Base-by-base conservation (phyloP, 2,888 invertebrate genomes). In the Conchocele bisecta region DNA sequence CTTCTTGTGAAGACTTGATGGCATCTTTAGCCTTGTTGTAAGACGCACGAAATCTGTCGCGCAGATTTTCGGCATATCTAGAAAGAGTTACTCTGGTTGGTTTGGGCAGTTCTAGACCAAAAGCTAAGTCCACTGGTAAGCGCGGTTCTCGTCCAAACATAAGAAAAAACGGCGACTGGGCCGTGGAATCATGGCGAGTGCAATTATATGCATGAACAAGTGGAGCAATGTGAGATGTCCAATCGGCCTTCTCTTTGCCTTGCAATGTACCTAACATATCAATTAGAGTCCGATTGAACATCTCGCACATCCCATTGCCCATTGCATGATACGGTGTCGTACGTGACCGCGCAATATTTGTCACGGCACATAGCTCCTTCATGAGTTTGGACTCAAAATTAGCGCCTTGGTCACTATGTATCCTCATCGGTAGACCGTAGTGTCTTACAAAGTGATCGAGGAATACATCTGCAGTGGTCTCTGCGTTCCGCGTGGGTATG, bases 171-270 rank as follows among this genome's bases (percentile, higher is more conserved):
- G 54, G 39, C 22, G 37, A 37, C 15, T 22, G 31, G 15, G 24
- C 37, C 24, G 39, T 54, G 13, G 29, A 29, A 20, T 54, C 37
- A 26, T 54, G 22, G n/a, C 13, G 24, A 2, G 54, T 54, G 5
- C 28, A 22, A 54, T 54, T 54, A 37, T 54, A 37, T 54, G 54
- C 26, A 54, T 37, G 37, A 22, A 54, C 54, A 7, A 54, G 15
- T 5, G 1, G 35, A n/a, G 20, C 3, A 1, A 54, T 26, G 5
- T 50, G 17, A 28, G 2, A 15, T 50, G 24, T 6, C 50, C 50
- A 50, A 24, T 50, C 50, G n/a, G 0, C 22, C 15, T 54, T 54
- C 13, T 37, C 7, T 13, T 37, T 15, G 17, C 6, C 4, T 22
- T 33, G n/a, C 20, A 54, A 6, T 6, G 54, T 9, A 22, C 54